Evolutionary conservation across 2,113 vertebrate genomes (phyloP), one percentile per base, ranked within the genome.

Genomic region (Pelmatolapia mariae): DNA sequence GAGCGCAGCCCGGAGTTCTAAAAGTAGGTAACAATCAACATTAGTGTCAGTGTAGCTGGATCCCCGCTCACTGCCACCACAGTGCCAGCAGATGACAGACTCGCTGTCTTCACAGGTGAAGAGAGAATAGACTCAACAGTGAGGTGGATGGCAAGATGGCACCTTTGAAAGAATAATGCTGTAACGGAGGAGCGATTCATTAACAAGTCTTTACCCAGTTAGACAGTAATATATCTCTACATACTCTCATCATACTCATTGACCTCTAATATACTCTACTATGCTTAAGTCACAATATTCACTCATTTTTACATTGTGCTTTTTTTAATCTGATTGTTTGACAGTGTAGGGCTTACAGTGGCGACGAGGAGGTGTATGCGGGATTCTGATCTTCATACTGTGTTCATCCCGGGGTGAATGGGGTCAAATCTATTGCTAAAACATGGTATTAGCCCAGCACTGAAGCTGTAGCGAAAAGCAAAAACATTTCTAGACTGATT

Each of bases 281-380:
- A 93, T 92, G 84, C 89, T 92, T 4, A 89, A 93, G 85, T 92
- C 86, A 93, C 91, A 89, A 87, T 93, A 91, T 71, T 86, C 73
- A 90, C 91, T 89, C 52, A 82, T 94, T 89, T 94, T 82, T 93
- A 95, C 92, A 93, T 95, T 96, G 95, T 96, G 96, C 94, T 96
- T 95, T 92, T n/a, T 93, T 89, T 7, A 43, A 56, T 90, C 88
- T 89, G 90, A 89, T 91, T 93, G 91, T 83, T 89, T 90, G 57
- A 86, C 80, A 73, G 47, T 76, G 86, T 81, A 73, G 82, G 88
- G 57, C n/a, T 82, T 22, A 59, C n/a, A 45, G 83, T 88, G 38
- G 7, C 4, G 15, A 33, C 4, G 24, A 29, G 68, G 68, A 45
- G 68, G 68, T 16, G 22, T 43, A 45, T 45, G 38, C 2, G 5